Evolutionary conservation across 23 tunicate genomes (phyloP).

Genomic region (Oikopleura dioica): DNA sequence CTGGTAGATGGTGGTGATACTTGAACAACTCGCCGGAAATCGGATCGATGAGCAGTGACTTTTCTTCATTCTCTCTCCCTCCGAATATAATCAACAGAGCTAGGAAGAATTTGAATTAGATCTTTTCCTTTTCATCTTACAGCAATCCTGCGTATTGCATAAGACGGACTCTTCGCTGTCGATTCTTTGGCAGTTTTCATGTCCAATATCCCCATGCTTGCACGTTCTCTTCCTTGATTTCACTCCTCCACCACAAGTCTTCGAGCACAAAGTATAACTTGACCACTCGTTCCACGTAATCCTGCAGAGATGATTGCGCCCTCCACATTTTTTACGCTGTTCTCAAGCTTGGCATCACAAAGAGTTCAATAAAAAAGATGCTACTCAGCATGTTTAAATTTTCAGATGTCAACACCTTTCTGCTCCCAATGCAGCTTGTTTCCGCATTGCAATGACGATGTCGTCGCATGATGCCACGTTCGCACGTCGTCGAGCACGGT

Average conservation of each 20-base stretch:
- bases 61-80: neutral
- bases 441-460: no score
- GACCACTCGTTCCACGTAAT: neutral
- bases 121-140: no score
- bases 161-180: neutral
- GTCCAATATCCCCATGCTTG: neutral
- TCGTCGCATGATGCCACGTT: no score
- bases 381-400: no score
- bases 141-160: constrained; percentile 4
- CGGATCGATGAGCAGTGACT: neutral
- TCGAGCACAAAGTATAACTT: neutral
- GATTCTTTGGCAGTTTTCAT: neutral
- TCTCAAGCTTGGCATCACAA: constrained; percentile 1
- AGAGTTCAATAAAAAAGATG: no score
- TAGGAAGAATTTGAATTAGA: no score
- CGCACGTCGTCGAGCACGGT: no score
- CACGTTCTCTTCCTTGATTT: neutral
- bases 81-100: neutral
- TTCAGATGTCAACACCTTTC: no score
- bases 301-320: neutral
- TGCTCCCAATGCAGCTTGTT: no score
- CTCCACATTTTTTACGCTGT: constrained; percentile 8
- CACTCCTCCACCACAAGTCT: neutral
- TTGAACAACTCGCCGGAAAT: neutral
- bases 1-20: neutral